Evolutionary conservation across 2,888 invertebrate genomes (phyloP).

Genomic region (Idaea biselata): DNA sequence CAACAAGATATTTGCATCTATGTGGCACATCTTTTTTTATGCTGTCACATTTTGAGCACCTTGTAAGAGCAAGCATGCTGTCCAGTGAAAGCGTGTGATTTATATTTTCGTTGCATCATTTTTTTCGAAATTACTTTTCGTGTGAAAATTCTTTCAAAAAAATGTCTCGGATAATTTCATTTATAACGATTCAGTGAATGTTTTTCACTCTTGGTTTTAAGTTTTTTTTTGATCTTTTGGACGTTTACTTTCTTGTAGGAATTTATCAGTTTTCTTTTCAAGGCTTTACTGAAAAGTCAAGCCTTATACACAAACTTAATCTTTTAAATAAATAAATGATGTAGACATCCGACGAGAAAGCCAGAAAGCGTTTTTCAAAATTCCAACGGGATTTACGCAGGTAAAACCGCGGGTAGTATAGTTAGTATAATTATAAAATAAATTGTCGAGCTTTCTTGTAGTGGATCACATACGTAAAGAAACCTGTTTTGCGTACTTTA

Average conservation of each 20-base stretch:
- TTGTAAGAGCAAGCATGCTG: slow-evolving; percentile 39
- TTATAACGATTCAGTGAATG: not conserved
- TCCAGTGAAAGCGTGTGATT: slow-evolving; percentile 32
- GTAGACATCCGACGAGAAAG: too few species aligned
- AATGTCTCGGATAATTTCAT: not conserved
- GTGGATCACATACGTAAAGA: not conserved
- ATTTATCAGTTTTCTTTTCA: not conserved
- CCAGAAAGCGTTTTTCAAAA: too few species aligned
- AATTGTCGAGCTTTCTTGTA: not conserved
- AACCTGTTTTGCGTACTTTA: not conserved
- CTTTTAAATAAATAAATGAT: too few species aligned
- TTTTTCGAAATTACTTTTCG: not conserved
- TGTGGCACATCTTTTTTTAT: slow-evolving; percentile 71
- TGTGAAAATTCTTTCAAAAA: not conserved
- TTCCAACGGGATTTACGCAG: too few species aligned
- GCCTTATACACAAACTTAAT: too few species aligned
- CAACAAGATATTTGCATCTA: slow-evolving; percentile 73
- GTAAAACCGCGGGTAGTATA: too few species aligned
- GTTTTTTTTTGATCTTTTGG: not conserved
- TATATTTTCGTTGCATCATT: slow-evolving; percentile 1
- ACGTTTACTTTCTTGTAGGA: not conserved
- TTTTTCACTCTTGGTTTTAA: not conserved
- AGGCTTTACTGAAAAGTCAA: too few species aligned
- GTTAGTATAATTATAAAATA: not conserved
- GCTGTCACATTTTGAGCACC: slow-evolving; percentile 53